Conservation (phyloP, 2,888 invertebrate genomes). For the Pachliopta kotzebuea region DNA sequence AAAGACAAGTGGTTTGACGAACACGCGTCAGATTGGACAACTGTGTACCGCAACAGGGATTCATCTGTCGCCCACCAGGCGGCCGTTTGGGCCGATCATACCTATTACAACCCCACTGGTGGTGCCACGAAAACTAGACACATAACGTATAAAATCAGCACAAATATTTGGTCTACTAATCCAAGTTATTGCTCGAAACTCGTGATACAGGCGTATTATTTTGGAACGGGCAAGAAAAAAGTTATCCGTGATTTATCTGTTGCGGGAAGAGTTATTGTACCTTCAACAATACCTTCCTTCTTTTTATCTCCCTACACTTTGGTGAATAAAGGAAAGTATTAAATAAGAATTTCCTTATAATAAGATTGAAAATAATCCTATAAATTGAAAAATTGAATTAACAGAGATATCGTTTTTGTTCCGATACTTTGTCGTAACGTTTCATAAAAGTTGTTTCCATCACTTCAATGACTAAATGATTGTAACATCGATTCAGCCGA, state of each 20-base stretch:
- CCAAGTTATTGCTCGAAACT: constrained; percentile 60
- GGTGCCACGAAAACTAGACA: constrained; percentile 48
- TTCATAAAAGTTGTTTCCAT: too few relatives aligned
- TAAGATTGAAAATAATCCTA: too few relatives aligned
- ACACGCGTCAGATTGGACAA: constrained; percentile 52
- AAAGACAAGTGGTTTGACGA: constrained; percentile 52
- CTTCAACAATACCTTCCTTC: constrained; percentile 48
- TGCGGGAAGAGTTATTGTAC: constrained; percentile 42
- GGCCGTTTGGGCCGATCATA: constrained; percentile 52
- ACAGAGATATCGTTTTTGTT: too few relatives aligned
- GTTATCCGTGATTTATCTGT: constrained; percentile 43
- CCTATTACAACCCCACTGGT: constrained; percentile 48
- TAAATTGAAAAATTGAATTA: too few relatives aligned
- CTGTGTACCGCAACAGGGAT: constrained; percentile 51
- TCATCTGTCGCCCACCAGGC: constrained; percentile 42
- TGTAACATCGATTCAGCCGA: too few relatives aligned
- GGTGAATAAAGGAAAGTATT: constrained; percentile 50
- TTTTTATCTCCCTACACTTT: constrained; percentile 50
- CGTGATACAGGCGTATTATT: constrained; percentile 55
- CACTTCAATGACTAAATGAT: too few relatives aligned
- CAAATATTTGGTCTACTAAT: constrained; percentile 43
- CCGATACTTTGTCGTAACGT: too few relatives aligned
- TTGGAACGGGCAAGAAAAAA: constrained; percentile 46
- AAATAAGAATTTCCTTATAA: constrained; percentile 27
- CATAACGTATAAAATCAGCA: constrained; percentile 46